phyloP scores from a whole-genome alignment of 1,140 invertebrate species.

The Drosophila persimilis region DNA sequence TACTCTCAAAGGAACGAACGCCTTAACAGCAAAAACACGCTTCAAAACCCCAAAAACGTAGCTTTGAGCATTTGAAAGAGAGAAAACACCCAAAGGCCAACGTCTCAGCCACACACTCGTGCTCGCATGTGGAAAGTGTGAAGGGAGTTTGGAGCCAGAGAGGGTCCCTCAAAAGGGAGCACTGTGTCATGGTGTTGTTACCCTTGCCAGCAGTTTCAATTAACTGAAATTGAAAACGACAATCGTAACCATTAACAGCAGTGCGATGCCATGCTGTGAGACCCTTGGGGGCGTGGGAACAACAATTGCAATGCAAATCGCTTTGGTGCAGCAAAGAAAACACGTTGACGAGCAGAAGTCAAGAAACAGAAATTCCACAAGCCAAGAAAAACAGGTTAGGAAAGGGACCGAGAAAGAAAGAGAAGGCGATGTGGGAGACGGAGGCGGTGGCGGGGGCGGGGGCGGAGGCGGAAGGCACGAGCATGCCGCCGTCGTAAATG shows the following conservation, averaged over 20 bases:
- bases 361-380: conserved; percentile 64
- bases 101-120: conserved; percentile 18
- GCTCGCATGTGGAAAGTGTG: conserved; percentile 1
- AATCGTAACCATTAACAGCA: conserved; percentile 75
- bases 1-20: conserved; percentile 22
- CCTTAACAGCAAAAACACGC: neutral
- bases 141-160: neutral
- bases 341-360: conserved; percentile 62
- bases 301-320: conserved; percentile 68
- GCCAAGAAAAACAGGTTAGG: conserved; percentile 56
- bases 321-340: conserved; percentile 51
- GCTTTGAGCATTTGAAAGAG: conserved; percentile 46
- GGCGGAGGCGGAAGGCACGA: neutral
- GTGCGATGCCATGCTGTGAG: conserved; percentile 27
- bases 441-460: neutral
- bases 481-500: conserved; percentile 64
- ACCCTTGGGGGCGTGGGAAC: conserved; percentile 15
- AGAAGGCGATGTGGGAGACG: neutral
- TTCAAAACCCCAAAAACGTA: conserved; percentile 9
- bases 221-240: conserved; percentile 77
- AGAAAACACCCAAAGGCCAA: conserved; percentile 8
- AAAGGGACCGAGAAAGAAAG: conserved; percentile 4
- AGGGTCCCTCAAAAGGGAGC: conserved; percentile 17
- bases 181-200: conserved; percentile 27
- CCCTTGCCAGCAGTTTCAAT: conserved; percentile 62